Evolutionary conservation across 2,113 vertebrate species (phyloP).

Genomic region (Rhea pennata): DNA sequence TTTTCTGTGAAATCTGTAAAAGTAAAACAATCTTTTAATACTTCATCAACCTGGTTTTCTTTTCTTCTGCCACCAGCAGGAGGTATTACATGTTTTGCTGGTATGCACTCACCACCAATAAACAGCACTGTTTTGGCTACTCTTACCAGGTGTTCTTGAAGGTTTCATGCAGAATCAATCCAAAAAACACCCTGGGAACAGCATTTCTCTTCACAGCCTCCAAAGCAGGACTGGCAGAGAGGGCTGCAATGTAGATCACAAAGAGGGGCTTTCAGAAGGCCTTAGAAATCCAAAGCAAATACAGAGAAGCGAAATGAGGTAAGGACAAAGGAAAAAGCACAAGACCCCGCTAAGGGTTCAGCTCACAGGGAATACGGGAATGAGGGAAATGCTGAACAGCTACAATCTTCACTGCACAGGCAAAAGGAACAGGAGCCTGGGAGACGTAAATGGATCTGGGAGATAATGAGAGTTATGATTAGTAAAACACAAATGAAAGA

Average conservation of each 20-base stretch:
- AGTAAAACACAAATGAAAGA: not conserved
- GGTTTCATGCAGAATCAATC: not conserved
- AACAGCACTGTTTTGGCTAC: not conserved
- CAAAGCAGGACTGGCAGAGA: not conserved
- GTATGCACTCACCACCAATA: not conserved
- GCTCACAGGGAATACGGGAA: not conserved
- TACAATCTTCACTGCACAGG: not conserved
- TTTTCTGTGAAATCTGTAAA: constrained; percentile 31
- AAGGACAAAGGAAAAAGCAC: not conserved
- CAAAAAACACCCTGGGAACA: not conserved
- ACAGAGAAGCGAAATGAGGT: not conserved
- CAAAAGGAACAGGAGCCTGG: not conserved
- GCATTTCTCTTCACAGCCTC: not conserved
- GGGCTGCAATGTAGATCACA: not conserved
- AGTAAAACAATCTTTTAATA: constrained; percentile 37
- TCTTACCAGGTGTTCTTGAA: not conserved
- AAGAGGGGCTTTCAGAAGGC: not conserved
- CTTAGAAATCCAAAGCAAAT: not conserved
- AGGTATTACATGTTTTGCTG: not conserved
- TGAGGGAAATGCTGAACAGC: not conserved
- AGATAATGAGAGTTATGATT: constrained; percentile 3
- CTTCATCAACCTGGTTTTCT: not conserved
- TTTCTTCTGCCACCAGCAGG: not conserved
- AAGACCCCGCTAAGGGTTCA: not conserved
- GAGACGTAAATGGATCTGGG: not conserved